Conservation (phyloP, 2,113 vertebrate species). For the Pseudopipra pipra region DNA sequence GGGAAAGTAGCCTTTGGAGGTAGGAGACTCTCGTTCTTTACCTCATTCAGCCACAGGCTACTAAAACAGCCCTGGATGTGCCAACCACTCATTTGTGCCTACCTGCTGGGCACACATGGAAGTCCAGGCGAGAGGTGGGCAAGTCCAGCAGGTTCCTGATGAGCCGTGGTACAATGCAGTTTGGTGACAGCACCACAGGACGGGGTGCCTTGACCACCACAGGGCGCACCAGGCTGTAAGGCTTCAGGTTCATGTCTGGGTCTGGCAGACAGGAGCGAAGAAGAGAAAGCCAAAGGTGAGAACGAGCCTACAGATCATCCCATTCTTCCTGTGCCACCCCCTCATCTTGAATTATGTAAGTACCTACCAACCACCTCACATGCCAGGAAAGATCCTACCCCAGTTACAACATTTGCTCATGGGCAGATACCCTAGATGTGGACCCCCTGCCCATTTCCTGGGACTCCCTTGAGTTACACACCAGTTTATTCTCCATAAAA, state of each 20-base stretch:
- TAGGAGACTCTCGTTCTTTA: neutral
- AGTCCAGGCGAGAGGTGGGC: constrained; percentile 85
- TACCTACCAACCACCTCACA: neutral
- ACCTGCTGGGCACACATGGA: constrained; percentile 87
- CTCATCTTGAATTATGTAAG: neutral
- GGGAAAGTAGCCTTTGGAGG: neutral
- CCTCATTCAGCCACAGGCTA: neutral
- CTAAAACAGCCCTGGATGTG: neutral
- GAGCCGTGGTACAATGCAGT: constrained; percentile 81
- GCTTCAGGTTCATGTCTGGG: constrained; percentile 77
- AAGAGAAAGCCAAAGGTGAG: neutral
- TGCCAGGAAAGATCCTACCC: neutral
- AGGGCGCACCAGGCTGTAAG: constrained; percentile 86
- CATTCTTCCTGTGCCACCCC: neutral
- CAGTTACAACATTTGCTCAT: neutral
- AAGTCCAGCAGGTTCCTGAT: constrained; percentile 89
- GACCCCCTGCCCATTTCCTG: neutral
- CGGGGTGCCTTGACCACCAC: constrained; percentile 75
- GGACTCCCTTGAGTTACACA: neutral
- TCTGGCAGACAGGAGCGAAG: constrained; percentile 52
- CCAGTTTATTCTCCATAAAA: neutral
- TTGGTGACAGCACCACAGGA: constrained; percentile 87
- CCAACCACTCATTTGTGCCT: neutral
- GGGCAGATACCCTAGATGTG: neutral
- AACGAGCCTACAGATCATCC: neutral